These are phyloP conservation scores for Mobula birostris DNA, from an alignment of 2,113 vertebrate genomes.

Conservation along the genomic window DNA sequence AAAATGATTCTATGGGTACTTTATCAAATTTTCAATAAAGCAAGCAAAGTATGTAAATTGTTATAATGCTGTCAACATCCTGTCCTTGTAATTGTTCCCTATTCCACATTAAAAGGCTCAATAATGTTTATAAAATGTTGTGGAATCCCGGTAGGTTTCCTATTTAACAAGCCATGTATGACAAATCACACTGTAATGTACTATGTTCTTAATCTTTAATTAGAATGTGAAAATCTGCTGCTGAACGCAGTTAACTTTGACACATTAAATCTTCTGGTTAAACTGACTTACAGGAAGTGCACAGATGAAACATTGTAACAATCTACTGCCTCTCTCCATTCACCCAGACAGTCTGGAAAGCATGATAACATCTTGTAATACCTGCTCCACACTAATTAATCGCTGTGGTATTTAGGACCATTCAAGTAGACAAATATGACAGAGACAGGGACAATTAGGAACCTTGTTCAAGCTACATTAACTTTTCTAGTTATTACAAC, in stretches of 20 bases:
- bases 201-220: constrained; percentile 85
- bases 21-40: constrained; percentile 20
- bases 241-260: constrained; percentile 77
- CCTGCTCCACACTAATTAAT: constrained; percentile 94
- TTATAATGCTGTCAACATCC: constrained; percentile 32
- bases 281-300: constrained; percentile 77
- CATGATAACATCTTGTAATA: constrained; percentile 82
- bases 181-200: constrained; percentile 85
- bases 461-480: constrained; percentile 98
- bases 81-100: constrained; percentile 34
- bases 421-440: constrained; percentile 98
- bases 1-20: constrained; percentile 10
- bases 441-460: constrained; percentile 97
- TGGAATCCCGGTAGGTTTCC: constrained; percentile 78
- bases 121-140: constrained; percentile 78
- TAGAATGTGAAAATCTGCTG: constrained; percentile 80
- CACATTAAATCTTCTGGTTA: constrained; percentile 87
- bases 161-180: constrained; percentile 85
- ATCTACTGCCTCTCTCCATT: constrained; percentile 72
- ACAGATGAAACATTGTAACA: constrained; percentile 71
- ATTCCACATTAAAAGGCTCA: constrained; percentile 66
- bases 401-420: constrained; percentile 96
- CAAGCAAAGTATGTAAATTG: constrained; percentile 29
- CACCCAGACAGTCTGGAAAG: constrained; percentile 73
- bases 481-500: constrained; percentile 89